These are phyloP conservation scores for Lagopus muta DNA, from an alignment of 2,113 vertebrate species.

Conservation along the genomic window DNA sequence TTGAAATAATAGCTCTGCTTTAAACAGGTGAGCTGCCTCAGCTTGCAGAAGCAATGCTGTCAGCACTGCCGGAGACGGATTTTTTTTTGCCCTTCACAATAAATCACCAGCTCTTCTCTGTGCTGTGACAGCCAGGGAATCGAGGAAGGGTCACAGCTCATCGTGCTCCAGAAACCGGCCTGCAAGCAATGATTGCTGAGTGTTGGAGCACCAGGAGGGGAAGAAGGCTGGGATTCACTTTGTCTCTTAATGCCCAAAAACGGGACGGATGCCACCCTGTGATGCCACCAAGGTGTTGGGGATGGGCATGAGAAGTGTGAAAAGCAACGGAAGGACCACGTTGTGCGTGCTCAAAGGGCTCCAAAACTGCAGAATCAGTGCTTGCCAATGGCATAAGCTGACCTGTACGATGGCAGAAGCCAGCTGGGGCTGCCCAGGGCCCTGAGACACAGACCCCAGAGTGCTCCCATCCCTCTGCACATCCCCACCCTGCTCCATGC, in stretches of 20 bases:
- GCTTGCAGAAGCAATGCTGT: background rate
- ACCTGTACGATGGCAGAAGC: background rate
- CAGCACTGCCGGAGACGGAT: background rate
- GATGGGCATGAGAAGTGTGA: background rate
- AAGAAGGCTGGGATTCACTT: rapidly evolving
- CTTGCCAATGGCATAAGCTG: background rate
- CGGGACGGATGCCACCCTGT: background rate
- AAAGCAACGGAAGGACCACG: background rate
- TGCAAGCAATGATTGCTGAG: background rate
- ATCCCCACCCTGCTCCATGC: rapidly evolving
- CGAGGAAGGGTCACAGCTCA: rapidly evolving
- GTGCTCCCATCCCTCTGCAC: background rate
- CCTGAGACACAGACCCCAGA: background rate
- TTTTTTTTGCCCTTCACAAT: background rate
- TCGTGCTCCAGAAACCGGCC: background rate
- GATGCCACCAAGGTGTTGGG: too few relatives aligned
- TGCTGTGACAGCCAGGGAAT: background rate
- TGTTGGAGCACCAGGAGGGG: background rate
- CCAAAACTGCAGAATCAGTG: background rate
- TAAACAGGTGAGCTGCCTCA: constrained; percentile 37
- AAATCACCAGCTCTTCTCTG: constrained; percentile 17
- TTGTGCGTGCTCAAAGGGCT: rapidly evolving
- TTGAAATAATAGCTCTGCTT: constrained; percentile 30
- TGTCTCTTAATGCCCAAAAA: background rate
- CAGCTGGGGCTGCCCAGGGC: background rate